Evolutionary conservation across 2,113 vertebrate genomes (phyloP).

Genomic region (Aphelocoma coerulescens): DNA sequence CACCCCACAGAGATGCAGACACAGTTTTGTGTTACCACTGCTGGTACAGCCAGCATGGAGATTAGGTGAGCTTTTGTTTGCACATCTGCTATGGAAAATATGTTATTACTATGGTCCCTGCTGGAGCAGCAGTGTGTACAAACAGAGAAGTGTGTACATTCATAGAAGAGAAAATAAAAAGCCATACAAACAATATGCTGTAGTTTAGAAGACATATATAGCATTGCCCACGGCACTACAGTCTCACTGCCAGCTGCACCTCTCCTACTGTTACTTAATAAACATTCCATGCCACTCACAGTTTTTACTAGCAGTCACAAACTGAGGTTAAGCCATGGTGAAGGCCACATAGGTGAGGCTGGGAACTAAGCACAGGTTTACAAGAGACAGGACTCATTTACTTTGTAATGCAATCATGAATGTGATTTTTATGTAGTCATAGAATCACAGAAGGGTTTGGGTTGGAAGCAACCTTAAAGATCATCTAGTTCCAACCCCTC

Average conservation of each 20-base stretch:
- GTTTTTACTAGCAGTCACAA: neutral
- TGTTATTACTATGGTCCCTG: neutral
- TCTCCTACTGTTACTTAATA: neutral
- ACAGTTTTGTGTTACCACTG: neutral
- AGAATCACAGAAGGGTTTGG: neutral
- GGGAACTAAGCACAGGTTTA: neutral
- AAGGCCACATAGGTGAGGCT: neutral
- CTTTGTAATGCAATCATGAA: neutral
- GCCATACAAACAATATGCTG: neutral
- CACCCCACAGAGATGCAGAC: slow-evolving; percentile 24
- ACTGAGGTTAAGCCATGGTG: neutral
- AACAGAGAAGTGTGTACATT: neutral
- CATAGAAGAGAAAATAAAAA: neutral
- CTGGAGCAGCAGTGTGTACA: neutral
- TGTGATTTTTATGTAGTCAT: neutral
- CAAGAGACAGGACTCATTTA: neutral
- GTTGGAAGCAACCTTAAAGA: neutral
- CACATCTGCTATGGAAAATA: neutral
- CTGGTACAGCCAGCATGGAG: neutral
- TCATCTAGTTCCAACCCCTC: neutral
- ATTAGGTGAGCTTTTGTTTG: neutral
- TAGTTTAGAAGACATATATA: neutral
- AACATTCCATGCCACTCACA: neutral
- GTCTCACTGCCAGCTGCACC: neutral
- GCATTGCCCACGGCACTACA: neutral